Evolutionary conservation across 2,113 vertebrate species (phyloP), one percentile per base, ranked within the genome.

Genomic region (Condylura cristata): DNA sequence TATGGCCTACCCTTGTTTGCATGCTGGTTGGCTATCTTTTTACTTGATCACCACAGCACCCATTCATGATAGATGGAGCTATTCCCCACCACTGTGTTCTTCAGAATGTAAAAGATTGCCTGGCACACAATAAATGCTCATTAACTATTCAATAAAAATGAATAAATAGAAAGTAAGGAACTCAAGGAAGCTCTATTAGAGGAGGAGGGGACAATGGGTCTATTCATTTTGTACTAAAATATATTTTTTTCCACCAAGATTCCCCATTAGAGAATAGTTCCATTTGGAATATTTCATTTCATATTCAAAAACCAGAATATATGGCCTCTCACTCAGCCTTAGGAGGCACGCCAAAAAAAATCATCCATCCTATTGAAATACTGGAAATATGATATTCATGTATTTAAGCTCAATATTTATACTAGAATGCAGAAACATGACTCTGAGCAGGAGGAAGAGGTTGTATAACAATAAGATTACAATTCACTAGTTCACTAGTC

Each of bases 261-360:
- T 75, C 58, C 24, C 58, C 75, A 80, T 37, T 70, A 72, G 46
- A 70, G 75, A 95, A 28, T 41, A 81, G 65, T 75, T 91, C 58
- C 75, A 74, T 39, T 74, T 32, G 8, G 41, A 86, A 39, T 37
- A 79, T 83, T 94, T 95, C 71, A 70, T 95, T 91, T 95, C 94
- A 63, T n/a, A 53, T 82, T 88, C 41, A 58, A 89, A 65, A 58
- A 86, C 28, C 32, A 16, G 71, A 84, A 91, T 78, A 84, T 53
- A 84, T 95, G 71, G 91, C 83, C 80, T 86, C 32, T 72, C 71
- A 12, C 26, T 93, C 88, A 58, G 28, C 65, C 32, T 74, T 6
- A n/a, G 41, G 28, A 92, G 30, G 37, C 18, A 83, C 41, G 46
- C 14, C 41, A 78, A 75, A 83, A 88, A 58, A 70, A 61, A 44